A percentile compares a stretch with the other conserved stretches of the same genome.
Evolutionary conservation across 2,113 vertebrate species (phyloP).

Genomic region (Sigmodon hispidus): DNA sequence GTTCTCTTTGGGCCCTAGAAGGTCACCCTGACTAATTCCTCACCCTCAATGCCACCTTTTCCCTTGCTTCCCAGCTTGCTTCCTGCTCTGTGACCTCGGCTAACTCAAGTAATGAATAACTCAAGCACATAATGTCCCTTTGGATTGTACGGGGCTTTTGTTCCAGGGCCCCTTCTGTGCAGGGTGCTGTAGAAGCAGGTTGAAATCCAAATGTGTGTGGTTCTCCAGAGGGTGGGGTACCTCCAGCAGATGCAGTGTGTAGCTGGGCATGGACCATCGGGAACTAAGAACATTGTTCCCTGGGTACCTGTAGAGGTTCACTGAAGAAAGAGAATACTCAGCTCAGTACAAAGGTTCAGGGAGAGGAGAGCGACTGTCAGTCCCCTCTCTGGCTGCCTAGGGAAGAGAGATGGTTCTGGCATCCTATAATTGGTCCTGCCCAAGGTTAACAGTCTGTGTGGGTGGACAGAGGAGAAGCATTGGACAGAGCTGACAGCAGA

Average conservation of each 20-base stretch:
- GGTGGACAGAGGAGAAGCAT: not conserved
- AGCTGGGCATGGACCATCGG: not conserved
- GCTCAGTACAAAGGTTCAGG: not conserved
- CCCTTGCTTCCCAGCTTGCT: not conserved
- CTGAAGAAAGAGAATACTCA: not conserved
- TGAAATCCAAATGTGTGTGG: not conserved
- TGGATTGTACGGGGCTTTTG: slow-evolving; percentile 30
- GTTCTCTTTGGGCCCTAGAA: slow-evolving; percentile 44
- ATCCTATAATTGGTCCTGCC: not conserved
- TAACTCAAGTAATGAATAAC: slow-evolving; percentile 76
- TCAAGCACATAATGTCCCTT: slow-evolving; percentile 58
- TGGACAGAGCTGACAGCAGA: not conserved
- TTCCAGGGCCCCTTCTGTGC: slow-evolving; percentile 50
- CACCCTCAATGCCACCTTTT: slow-evolving; percentile 60
- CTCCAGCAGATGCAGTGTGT: slow-evolving; percentile 4
- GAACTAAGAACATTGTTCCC: not conserved
- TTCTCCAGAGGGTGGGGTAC: not conserved
- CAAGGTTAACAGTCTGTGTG: not conserved
- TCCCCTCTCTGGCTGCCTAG: not conserved
- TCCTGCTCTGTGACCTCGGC: slow-evolving; percentile 65
- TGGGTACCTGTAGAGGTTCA: not conserved
- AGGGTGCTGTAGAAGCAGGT: slow-evolving; percentile 23
- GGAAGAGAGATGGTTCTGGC: slow-evolving; percentile 9
- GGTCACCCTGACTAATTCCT: slow-evolving; percentile 65
- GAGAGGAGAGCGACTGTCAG: not conserved